Conservation (phyloP, 2,113 vertebrate genomes). For the Podarcis raffonei region DNA sequence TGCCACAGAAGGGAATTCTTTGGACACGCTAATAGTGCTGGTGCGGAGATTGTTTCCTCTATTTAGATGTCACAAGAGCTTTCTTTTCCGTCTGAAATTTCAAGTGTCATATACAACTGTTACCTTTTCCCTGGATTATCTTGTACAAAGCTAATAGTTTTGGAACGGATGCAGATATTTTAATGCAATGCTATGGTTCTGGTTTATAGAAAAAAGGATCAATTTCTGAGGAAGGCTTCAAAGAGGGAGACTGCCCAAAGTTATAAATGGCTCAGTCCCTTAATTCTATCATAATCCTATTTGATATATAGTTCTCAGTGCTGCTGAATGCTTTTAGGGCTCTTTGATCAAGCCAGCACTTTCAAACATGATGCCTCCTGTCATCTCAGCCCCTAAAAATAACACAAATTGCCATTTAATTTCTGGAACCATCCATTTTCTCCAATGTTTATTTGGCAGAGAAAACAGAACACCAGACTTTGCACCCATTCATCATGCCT, state of each 20-base stretch:
- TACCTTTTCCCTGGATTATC: slow-evolving; percentile 70
- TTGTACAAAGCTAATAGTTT: slow-evolving; percentile 71
- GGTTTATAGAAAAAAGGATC: slow-evolving; percentile 75
- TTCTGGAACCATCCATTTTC: slow-evolving; percentile 60
- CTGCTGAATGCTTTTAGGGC: slow-evolving; percentile 75
- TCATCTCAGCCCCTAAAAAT: slow-evolving; percentile 71
- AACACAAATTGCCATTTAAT: slow-evolving; percentile 69
- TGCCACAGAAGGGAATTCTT: slow-evolving; percentile 62
- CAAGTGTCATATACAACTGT: slow-evolving; percentile 62
- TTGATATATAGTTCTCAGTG: slow-evolving; percentile 76
- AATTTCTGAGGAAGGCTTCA: slow-evolving; percentile 76
- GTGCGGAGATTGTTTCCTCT: slow-evolving; percentile 54
- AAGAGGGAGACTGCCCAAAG: slow-evolving; percentile 74
- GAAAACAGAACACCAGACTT: background rate
- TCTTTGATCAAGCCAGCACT: slow-evolving; percentile 79
- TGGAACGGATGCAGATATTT: slow-evolving; percentile 71
- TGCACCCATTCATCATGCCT: background rate
- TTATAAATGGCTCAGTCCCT: slow-evolving; percentile 77
- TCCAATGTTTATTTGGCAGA: background rate
- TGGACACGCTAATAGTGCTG: slow-evolving; percentile 53
- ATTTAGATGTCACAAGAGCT: slow-evolving; percentile 58
- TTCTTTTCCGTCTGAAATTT: slow-evolving; percentile 67
- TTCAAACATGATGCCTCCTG: slow-evolving; percentile 73
- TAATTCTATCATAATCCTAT: slow-evolving; percentile 80
- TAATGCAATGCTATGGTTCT: slow-evolving; percentile 73